phyloP scores from a whole-genome alignment of 2,113 vertebrate species.

The Platanista minor region DNA sequence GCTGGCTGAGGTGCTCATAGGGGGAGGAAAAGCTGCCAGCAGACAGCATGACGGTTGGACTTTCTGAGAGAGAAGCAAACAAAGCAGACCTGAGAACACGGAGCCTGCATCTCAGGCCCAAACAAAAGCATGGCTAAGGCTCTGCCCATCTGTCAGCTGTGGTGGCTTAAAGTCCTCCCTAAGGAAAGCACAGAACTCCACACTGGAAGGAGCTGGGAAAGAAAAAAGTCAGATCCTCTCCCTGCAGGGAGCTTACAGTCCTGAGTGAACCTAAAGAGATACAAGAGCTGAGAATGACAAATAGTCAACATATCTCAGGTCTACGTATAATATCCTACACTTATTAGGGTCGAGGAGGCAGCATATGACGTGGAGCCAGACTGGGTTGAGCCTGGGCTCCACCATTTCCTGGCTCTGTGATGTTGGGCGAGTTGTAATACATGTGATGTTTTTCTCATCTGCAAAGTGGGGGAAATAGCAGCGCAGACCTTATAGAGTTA shows the following conservation, averaged over 20 bases:
- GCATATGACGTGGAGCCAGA: background rate
- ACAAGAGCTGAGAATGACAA: background rate
- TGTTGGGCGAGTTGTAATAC: background rate
- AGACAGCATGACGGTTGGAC: constrained; percentile 97
- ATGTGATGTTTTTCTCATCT: background rate
- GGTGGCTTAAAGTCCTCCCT: background rate
- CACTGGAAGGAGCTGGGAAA: background rate
- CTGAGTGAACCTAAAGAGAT: background rate
- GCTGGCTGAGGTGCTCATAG: constrained; percentile 97
- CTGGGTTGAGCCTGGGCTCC: background rate
- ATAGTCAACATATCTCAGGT: background rate
- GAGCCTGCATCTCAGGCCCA: background rate
- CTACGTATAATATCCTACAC: accelerated
- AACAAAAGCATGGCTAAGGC: background rate
- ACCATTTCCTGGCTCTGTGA: background rate
- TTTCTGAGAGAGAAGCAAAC: constrained; percentile 83
- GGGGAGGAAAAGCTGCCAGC: constrained; percentile 98
- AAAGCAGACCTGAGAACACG: background rate
- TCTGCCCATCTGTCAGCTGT: background rate
- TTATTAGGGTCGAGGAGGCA: background rate
- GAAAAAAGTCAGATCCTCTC: background rate
- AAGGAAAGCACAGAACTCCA: background rate
- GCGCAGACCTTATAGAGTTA: accelerated
- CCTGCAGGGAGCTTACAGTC: constrained; percentile 37
- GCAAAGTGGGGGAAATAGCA: background rate